A percentile compares a stretch with the other conserved stretches of the same genome.
phyloP scores from a whole-genome alignment of 2,797 vertebrate genomes.

The Protonibea diacanthus region DNA sequence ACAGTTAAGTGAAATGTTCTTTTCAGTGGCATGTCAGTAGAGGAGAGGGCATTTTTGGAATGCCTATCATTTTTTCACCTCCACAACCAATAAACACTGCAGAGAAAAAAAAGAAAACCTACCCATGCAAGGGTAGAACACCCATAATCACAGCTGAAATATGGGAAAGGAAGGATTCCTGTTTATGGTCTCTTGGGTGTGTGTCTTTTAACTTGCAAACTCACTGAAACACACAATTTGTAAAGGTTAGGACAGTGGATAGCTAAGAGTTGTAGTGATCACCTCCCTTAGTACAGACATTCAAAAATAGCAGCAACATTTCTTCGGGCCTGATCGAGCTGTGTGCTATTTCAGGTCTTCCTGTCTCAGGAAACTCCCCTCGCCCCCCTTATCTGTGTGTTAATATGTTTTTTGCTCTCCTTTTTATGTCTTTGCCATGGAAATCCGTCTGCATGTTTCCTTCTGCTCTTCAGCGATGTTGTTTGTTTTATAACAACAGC shows the following conservation, averaged over 20 bases:
- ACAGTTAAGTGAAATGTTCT: conserved; percentile 36
- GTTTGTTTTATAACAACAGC: conserved; percentile 22
- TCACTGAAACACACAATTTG: conserved; percentile 5
- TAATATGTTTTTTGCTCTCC: conserved; percentile 61
- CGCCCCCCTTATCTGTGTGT: conserved; percentile 66
- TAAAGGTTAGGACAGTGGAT: conserved; percentile 3
- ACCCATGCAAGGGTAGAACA: conserved; percentile 54
- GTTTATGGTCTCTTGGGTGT: conserved; percentile 9
- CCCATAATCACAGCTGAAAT: conserved; percentile 42
- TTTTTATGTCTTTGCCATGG: conserved; percentile 46
- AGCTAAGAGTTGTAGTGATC: conserved; percentile 50
- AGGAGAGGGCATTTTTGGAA: conserved; percentile 73
- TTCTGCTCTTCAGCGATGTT: conserved; percentile 12
- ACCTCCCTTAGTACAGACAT: conserved; percentile 65
- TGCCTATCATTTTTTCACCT: conserved; percentile 78
- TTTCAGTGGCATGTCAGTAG: conserved; percentile 49
- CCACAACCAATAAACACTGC: conserved; percentile 74
- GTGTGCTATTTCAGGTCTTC: conserved; percentile 85
- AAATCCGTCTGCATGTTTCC: conserved; percentile 38
- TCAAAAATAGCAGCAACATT: conserved; percentile 82
- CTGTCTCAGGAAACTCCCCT: conserved; percentile 85
- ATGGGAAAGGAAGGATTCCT: conserved; percentile 36
- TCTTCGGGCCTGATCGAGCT: conserved; percentile 80
- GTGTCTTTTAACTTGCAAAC: conserved; percentile 32
- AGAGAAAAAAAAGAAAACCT: conserved; percentile 49